Evolutionary conservation across 1,140 invertebrate genomes (phyloP).

Genomic region (Zaprionus vittiger): DNA sequence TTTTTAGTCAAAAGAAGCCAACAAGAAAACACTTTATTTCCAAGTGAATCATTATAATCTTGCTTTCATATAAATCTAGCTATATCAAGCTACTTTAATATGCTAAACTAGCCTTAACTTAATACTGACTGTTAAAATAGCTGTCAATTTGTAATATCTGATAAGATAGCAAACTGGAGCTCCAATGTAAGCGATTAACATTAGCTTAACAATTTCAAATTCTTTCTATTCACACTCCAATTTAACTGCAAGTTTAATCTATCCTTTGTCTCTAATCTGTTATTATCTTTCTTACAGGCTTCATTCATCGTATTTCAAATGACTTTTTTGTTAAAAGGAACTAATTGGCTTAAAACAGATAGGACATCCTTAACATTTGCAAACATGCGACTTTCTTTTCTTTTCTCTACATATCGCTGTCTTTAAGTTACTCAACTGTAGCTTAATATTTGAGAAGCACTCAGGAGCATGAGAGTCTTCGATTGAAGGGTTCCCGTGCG

Average conservation of each 20-base stretch:
- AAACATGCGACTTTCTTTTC: background rate
- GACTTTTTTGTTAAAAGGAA: background rate
- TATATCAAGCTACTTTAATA: no score
- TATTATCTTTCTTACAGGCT: background rate
- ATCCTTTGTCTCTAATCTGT: background rate
- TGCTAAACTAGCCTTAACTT: no score
- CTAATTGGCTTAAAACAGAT: slow-evolving; percentile 11
- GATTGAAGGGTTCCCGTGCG: slow-evolving; percentile 26
- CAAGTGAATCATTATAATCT: no score
- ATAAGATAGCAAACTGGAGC: background rate
- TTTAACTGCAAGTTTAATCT: background rate
- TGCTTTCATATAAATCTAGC: no score
- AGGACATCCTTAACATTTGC: background rate
- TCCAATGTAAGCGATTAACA: background rate
- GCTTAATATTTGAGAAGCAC: slow-evolving; percentile 16
- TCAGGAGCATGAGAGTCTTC: background rate
- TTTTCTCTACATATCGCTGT: background rate
- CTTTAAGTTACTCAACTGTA: slow-evolving; percentile 7
- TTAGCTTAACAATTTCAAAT: background rate
- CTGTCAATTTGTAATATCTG: background rate
- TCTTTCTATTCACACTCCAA: background rate
- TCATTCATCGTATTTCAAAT: background rate
- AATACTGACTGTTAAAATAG: no score
- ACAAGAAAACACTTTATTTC: no score
- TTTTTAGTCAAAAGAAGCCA: no score